Conservation (phyloP, 2,797 vertebrate genomes). For the Cirrhinus molitorella region DNA sequence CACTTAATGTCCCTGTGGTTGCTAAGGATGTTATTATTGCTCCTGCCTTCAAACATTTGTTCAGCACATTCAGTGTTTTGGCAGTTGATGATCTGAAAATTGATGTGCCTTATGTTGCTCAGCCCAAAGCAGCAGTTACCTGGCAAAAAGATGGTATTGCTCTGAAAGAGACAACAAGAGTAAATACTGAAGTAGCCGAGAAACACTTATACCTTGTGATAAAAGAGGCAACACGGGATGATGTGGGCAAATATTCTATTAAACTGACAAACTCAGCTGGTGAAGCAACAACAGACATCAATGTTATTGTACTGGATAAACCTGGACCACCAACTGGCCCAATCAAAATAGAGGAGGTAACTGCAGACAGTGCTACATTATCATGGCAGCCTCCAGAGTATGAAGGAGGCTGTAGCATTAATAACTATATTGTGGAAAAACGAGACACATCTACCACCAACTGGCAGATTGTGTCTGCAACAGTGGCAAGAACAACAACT, state of each 20-base stretch:
- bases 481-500: constrained; percentile 96
- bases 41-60: constrained; percentile 90
- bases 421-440: constrained; percentile 98
- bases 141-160: constrained; percentile 91
- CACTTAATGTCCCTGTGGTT: constrained; percentile 90
- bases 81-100: constrained; percentile 97
- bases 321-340: constrained; percentile 96
- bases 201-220: constrained; percentile 87
- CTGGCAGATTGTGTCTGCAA: constrained; percentile 98
- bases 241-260: constrained; percentile 91
- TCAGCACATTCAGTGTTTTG: constrained; percentile 91
- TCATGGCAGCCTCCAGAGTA: constrained; percentile 95
- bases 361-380: constrained; percentile 89
- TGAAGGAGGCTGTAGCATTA: constrained; percentile 93
- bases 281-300: constrained; percentile 88
- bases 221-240: constrained; percentile 94
- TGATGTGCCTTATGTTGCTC: constrained; percentile 91
- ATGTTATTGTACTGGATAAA: constrained; percentile 93
- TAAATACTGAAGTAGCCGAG: constrained; percentile 89
- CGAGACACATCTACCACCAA: constrained; percentile 95
- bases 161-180: constrained; percentile 95
- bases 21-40: constrained; percentile 94
- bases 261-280: constrained; percentile 90
- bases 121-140: constrained; percentile 85
- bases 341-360: constrained; percentile 95